Percentiles rank a stretch among this genome's conserved stretches.
These are phyloP conservation scores for Antheraea yamamai DNA, from an alignment of 2,888 invertebrate species.

Conservation along the genomic window DNA sequence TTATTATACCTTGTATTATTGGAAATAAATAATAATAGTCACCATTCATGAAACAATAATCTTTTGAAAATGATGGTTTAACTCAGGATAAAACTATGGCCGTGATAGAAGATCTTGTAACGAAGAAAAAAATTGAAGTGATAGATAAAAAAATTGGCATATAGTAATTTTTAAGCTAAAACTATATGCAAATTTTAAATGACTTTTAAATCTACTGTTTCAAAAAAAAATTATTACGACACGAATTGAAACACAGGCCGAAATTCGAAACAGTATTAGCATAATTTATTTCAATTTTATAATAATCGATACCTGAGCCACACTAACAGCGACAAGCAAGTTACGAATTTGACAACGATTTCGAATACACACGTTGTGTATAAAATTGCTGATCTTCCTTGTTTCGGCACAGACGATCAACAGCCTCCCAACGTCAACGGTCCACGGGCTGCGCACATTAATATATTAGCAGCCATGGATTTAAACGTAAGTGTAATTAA, in stretches of 20 bases:
- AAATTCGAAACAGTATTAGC: constrained; percentile 18
- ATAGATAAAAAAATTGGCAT: background rate
- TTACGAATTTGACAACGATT: constrained; percentile 49
- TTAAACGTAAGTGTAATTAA: constrained; percentile 45
- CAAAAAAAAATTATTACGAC: constrained; percentile 11
- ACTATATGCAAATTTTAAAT: constrained; percentile 11
- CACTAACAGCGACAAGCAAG: constrained; percentile 40
- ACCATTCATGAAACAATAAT: background rate
- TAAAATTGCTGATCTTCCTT: constrained; percentile 57
- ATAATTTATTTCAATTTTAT: constrained; percentile 23
- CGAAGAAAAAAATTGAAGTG: background rate
- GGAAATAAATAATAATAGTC: background rate
- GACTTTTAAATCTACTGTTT: constrained; percentile 3
- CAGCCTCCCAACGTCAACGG: constrained; percentile 39
- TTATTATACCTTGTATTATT: background rate
- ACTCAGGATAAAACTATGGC: background rate
- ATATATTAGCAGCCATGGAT: constrained; percentile 49
- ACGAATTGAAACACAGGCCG: constrained; percentile 9
- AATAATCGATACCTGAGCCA: constrained; percentile 35
- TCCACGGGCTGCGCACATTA: constrained; percentile 41
- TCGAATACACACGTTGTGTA: constrained; percentile 52
- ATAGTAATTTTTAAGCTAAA: background rate
- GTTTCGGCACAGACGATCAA: constrained; percentile 49
- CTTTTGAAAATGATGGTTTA: background rate
- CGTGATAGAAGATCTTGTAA: background rate